Evolutionary conservation across 2,888 invertebrate genomes (phyloP).

Genomic region (Esperia sulphurella): DNA sequence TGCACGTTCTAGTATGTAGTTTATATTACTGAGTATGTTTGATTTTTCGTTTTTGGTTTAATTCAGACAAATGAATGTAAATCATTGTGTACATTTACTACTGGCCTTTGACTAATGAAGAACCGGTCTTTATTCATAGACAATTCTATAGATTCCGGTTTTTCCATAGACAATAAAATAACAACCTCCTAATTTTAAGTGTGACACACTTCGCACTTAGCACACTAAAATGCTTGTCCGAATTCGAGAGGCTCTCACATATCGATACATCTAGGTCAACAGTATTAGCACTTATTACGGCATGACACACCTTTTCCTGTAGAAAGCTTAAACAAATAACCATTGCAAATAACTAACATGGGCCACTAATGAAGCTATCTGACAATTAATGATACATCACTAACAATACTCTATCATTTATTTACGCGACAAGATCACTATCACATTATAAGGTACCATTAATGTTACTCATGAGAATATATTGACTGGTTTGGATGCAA

Average conservation of each 20-base stretch:
- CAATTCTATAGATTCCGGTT: too few relatives aligned
- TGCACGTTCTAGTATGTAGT: too few relatives aligned
- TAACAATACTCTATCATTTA: constrained; percentile 37
- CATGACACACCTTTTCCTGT: constrained; percentile 46
- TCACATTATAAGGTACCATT: constrained; percentile 19
- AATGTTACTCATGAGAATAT: constrained; percentile 22
- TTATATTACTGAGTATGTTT: too few relatives aligned
- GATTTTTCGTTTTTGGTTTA: too few relatives aligned
- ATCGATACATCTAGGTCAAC: constrained; percentile 47
- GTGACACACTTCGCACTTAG: constrained; percentile 15
- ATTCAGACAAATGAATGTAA: too few relatives aligned
- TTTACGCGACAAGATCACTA: constrained; percentile 29
- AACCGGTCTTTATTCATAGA: too few relatives aligned
- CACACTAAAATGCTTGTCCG: constrained; percentile 30
- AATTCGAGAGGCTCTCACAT: constrained; percentile 11
- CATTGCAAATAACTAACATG: constrained; percentile 30
- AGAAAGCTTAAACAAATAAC: constrained; percentile 58
- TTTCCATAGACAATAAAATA: not conserved
- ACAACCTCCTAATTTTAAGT: constrained; percentile 4
- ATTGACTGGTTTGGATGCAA: constrained; percentile 10
- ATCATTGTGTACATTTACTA: too few relatives aligned
- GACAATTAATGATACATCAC: constrained; percentile 37
- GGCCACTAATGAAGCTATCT: constrained; percentile 47
- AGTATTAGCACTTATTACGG: constrained; percentile 55
- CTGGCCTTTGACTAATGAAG: too few relatives aligned